A percentile compares a stretch with the other conserved stretches of the same genome.
Evolutionary conservation across 2,797 vertebrate species (phyloP).

Genomic region (Apodemus agrarius): DNA sequence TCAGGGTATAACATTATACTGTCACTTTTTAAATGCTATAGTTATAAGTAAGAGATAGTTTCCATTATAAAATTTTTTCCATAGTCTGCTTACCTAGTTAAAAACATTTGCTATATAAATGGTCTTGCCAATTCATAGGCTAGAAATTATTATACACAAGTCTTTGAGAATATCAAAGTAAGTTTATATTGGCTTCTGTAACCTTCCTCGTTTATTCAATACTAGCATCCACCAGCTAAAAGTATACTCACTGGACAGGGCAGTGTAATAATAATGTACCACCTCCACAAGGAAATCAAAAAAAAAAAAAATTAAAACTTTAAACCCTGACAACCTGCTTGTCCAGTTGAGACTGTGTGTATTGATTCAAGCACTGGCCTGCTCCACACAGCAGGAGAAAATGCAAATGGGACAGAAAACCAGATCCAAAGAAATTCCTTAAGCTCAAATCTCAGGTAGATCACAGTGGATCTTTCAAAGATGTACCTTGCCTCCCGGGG

Average conservation of each 20-base stretch:
- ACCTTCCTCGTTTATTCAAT: background rate
- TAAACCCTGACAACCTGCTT: constrained; percentile 11
- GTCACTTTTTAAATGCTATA: constrained; percentile 83
- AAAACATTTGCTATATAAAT: constrained; percentile 75
- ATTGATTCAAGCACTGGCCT: background rate
- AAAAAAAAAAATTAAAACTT: background rate
- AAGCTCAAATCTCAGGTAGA: constrained; percentile 47
- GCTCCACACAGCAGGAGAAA: constrained; percentile 36
- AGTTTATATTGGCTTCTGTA: constrained; percentile 1
- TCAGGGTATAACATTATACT: constrained; percentile 81
- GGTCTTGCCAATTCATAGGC: constrained; percentile 59
- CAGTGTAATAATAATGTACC: background rate
- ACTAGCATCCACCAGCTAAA: constrained; percentile 2
- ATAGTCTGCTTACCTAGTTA: constrained; percentile 84
- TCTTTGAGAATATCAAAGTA: constrained; percentile 52
- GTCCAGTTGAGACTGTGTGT: background rate
- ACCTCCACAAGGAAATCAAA: constrained; percentile 40
- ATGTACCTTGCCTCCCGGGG: constrained; percentile 57
- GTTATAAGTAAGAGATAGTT: constrained; percentile 83
- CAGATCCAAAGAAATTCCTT: constrained; percentile 34
- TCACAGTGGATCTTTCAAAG: constrained; percentile 55
- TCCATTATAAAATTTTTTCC: constrained; percentile 85
- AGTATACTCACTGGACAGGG: background rate
- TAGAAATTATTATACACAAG: constrained; percentile 53
- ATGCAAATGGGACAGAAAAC: constrained; percentile 15